Conservation (phyloP, 2,797 vertebrate species). For the Premnoplex brunnescens region DNA sequence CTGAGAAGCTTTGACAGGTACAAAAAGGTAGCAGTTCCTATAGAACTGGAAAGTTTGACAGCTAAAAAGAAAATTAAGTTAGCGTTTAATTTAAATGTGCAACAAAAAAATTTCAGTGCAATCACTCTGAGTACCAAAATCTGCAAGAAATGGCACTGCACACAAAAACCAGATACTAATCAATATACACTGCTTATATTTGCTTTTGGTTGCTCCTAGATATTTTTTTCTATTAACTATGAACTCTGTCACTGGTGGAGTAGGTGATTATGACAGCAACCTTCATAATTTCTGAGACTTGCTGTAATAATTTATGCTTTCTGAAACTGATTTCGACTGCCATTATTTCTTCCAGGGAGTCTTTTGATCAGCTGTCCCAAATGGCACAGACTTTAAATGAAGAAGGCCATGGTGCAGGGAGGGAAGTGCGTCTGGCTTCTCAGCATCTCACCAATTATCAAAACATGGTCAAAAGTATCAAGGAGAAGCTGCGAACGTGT, state of each 20-base stretch:
- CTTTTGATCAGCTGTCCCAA: conserved; percentile 90
- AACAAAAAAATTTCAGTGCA: not conserved
- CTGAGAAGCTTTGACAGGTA: not conserved
- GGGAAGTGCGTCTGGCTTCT: conserved; percentile 84
- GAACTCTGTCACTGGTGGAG: not conserved
- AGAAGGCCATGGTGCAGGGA: conserved; percentile 85
- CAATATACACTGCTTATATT: fast-evolving
- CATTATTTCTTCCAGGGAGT: conserved; percentile 80
- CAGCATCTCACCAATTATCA: conserved; percentile 90
- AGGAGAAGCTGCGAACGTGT: conserved; percentile 84
- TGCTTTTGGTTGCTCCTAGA: not conserved
- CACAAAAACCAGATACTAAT: not conserved
- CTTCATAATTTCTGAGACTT: not conserved
- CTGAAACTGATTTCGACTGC: not conserved
- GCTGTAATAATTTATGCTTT: not conserved
- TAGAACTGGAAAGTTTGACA: not conserved
- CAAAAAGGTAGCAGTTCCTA: not conserved
- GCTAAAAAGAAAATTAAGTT: not conserved
- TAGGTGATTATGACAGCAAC: not conserved
- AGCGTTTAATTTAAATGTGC: not conserved
- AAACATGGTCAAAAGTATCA: conserved; percentile 82
- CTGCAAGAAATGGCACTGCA: not conserved
- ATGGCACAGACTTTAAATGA: conserved; percentile 88
- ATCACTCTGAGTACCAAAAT: not conserved
- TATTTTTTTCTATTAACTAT: not conserved